These are phyloP conservation scores for Leucozona laternaria DNA, from an alignment of 2,888 invertebrate genomes.

Conservation along the genomic window DNA sequence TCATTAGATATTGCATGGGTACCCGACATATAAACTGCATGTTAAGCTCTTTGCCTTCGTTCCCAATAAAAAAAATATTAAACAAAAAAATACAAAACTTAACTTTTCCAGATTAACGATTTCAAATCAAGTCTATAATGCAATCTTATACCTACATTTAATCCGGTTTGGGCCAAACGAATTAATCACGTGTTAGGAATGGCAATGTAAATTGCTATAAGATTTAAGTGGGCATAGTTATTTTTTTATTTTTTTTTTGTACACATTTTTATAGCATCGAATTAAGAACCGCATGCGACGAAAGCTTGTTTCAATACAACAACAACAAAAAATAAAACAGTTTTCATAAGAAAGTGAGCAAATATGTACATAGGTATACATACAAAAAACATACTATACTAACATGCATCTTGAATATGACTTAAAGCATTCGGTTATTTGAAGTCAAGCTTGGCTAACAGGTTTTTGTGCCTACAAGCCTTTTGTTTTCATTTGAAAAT, in stretches of 20 bases:
- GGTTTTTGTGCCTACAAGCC: slow-evolving; percentile 38
- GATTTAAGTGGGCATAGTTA: slow-evolving; percentile 6
- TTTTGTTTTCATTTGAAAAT: slow-evolving; percentile 9
- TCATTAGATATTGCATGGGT: slow-evolving; percentile 6
- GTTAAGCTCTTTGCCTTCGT: slow-evolving; percentile 1
- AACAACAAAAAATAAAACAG: not conserved
- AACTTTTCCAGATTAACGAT: slow-evolving; percentile 16
- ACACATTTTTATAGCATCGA: slow-evolving; percentile 25
- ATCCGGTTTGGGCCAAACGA: slow-evolving; percentile 40
- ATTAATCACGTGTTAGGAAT: slow-evolving; percentile 49
- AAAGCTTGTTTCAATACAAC: slow-evolving; percentile 50
- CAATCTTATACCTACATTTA: slow-evolving; percentile 16
- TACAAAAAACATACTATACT: not conserved
- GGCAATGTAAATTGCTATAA: slow-evolving; percentile 21
- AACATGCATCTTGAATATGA: slow-evolving; percentile 19
- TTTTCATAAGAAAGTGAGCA: not conserved
- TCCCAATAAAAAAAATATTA: slow-evolving; percentile 1
- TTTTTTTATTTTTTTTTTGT: not conserved
- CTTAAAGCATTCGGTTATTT: slow-evolving; percentile 31
- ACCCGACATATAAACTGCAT: slow-evolving; percentile 5
- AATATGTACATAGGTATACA: not conserved
- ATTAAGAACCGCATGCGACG: slow-evolving; percentile 42
- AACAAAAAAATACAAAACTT: not conserved
- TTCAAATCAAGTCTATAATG: slow-evolving; percentile 36
- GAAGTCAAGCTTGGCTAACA: slow-evolving; percentile 33